These are phyloP conservation scores for Lacerta agilis DNA, from an alignment of 2,797 vertebrate genomes.

Conservation along the genomic window DNA sequence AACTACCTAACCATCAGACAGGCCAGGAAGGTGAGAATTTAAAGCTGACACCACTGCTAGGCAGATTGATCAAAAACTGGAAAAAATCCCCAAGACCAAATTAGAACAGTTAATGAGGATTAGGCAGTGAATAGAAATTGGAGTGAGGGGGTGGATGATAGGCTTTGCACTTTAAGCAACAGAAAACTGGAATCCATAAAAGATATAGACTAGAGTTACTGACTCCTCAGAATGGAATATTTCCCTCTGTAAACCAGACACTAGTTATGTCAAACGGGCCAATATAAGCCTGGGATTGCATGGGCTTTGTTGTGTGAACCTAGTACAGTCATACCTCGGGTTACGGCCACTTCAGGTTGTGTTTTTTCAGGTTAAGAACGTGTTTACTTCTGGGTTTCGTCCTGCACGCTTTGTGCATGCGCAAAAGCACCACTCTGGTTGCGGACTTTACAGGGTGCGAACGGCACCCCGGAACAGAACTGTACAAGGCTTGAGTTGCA, in stretches of 20 bases:
- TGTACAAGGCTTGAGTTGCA: too few species aligned
- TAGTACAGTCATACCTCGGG: too few species aligned
- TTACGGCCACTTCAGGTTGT: too few species aligned
- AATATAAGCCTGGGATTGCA: background rate
- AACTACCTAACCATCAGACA: background rate
- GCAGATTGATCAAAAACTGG: background rate
- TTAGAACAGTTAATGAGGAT: background rate
- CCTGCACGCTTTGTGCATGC: too few species aligned
- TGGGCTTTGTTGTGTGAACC: too few species aligned
- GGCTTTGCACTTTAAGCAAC: background rate
- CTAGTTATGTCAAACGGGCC: background rate
- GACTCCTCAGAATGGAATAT: background rate
- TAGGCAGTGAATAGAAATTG: background rate
- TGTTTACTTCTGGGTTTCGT: too few species aligned
- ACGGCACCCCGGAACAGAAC: too few species aligned
- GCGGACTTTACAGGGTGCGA: too few species aligned
- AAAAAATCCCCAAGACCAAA: background rate
- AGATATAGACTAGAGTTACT: background rate
- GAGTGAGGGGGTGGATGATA: background rate
- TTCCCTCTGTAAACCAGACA: background rate
- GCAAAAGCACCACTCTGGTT: too few species aligned
- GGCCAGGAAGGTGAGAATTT: background rate
- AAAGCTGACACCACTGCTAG: background rate
- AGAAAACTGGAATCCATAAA: background rate
- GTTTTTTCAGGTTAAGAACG: too few species aligned